phyloP scores from a whole-genome alignment of 1,140 invertebrate species.

The Philaenus spumarius region DNA sequence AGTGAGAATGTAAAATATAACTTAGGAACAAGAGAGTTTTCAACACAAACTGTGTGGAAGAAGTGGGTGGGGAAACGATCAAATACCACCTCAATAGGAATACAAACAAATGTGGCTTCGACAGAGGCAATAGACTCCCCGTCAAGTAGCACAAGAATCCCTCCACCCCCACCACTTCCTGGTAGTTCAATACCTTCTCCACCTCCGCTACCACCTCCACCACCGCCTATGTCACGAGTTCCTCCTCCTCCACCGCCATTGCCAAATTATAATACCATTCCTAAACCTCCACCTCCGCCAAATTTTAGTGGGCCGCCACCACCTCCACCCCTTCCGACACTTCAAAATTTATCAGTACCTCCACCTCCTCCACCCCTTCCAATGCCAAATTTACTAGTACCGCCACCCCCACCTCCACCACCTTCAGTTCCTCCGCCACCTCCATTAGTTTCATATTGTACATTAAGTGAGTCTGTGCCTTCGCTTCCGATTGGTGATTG shows the following conservation, averaged over 20 bases:
- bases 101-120: no score
- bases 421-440: constrained; percentile 14
- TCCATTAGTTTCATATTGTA: no score
- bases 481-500: neutral
- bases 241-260: constrained; percentile 3
- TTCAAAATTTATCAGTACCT: neutral
- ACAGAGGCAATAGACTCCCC: no score
- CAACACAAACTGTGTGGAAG: constrained; percentile 10
- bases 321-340: neutral
- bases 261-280: constrained; percentile 16
- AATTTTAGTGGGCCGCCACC: constrained; percentile 16
- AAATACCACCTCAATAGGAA: neutral
- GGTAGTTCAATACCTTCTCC: constrained; percentile 21
- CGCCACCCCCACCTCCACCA: constrained; percentile 18
- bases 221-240: neutral
- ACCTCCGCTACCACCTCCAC: constrained; percentile 21
- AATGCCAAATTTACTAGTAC: constrained; percentile 16
- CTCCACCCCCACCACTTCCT: constrained; percentile 12
- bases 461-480: neutral
- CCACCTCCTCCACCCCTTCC: constrained; percentile 19
- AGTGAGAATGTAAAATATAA: neutral
- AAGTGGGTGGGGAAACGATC: neutral
- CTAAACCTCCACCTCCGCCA: constrained; percentile 25
- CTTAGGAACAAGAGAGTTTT: constrained; percentile 12
- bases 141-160: neutral